Conservation (phyloP, 2,888 invertebrate species). For the Coenonympha arcania region DNA sequence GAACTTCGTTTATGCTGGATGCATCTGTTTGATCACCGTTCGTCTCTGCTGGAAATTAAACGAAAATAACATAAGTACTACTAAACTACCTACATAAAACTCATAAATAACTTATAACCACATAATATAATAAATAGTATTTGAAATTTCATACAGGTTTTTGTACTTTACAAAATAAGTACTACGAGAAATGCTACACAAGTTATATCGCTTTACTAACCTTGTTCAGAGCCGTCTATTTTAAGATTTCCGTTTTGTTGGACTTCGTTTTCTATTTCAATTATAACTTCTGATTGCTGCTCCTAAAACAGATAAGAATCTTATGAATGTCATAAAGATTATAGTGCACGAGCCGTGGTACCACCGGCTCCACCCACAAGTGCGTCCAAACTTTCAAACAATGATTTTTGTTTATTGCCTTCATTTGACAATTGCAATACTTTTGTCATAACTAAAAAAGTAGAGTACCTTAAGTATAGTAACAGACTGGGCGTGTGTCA, state of each 20-base stretch:
- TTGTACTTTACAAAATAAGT: too few species aligned
- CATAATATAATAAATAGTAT: background rate
- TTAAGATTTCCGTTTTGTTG: constrained; percentile 42
- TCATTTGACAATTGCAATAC: too few species aligned
- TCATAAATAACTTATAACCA: background rate
- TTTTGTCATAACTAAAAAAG: too few species aligned
- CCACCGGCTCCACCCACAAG: too few species aligned
- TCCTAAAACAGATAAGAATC: constrained; percentile 67
- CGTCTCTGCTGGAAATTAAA: constrained; percentile 56
- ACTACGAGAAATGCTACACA: background rate
- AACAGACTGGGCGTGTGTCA: constrained; percentile 91
- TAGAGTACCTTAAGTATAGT: constrained; percentile 83
- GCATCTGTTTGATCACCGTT: constrained; percentile 42
- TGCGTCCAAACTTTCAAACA: too few species aligned
- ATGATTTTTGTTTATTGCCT: too few species aligned
- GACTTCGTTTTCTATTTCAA: constrained; percentile 79
- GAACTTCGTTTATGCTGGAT: constrained; percentile 29
- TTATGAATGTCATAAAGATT: too few species aligned
- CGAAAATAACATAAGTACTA: background rate
- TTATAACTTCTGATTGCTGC: constrained; percentile 83
- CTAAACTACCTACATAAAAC: background rate
- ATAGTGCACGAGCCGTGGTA: too few species aligned
- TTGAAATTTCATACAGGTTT: too few species aligned
- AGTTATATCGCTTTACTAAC: constrained; percentile 33
- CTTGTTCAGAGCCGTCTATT: constrained; percentile 65